Evolutionary conservation across 2,113 vertebrate species (phyloP), one percentile per base, ranked within the genome.

Genomic region (Falco punctatus): DNA sequence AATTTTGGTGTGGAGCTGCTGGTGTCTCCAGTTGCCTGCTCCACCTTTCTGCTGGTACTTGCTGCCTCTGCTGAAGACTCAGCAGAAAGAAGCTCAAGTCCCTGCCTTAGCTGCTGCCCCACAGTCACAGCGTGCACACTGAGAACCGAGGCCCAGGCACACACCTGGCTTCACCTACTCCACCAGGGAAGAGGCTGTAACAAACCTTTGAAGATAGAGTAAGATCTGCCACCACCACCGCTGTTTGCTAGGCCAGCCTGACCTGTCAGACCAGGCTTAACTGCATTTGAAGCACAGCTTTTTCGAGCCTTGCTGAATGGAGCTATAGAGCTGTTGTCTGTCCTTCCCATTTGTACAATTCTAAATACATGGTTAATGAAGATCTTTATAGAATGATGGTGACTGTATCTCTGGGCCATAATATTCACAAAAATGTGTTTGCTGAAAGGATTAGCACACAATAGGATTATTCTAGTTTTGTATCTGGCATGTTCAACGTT

Each of bases 91-190:
- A 74, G 19, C 26, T 35, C 46, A 48, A 35, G 17, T 32, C 20
- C 35, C 28, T 46, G 26, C 5, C 9, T 64, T 42, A 28, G n/a
- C 30, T 30, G 33, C 27, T 75, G 42, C 42, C 61, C n/a, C 38
- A 24, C 11, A 32, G 42, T 27, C 48, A 11, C 4, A 52, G 16
- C 14, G 11, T 0, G 4, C 27, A 64, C 13, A 3, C 15, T 23
- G 57, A 38, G 22, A 92, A 24, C n/a, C 1, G 1, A 65, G 35
- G 40, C 21, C 13, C 6, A 6, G 0, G 0, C 52, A 59, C 33
- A 13, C 3, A 1, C 38, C 40, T 2, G 2, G 9, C 28, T 38
- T 67, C 70, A 32, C 10, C 23, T 61, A 26, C 7, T 22, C 26
- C 55, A 4, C 0, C 6, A 12, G 11, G 22, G 15, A 57, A 75